These are phyloP conservation scores for Noctilio leporinus DNA, from an alignment of 2,113 vertebrate species.

Conservation along the genomic window DNA sequence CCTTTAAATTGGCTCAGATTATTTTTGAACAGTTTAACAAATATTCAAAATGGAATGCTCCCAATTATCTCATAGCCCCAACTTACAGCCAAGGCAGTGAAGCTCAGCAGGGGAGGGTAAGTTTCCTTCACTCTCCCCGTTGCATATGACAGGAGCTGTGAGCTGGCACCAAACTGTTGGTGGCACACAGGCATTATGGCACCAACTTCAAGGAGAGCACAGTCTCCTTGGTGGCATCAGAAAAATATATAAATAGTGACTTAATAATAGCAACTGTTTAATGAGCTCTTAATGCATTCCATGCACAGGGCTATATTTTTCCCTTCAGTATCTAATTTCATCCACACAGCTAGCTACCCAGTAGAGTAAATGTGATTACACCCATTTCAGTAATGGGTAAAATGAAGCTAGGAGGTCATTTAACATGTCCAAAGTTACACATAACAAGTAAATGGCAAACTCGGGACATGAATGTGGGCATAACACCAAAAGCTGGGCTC, in stretches of 20 bases:
- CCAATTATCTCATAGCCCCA: neutral
- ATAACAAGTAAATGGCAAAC: neutral
- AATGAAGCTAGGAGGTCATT: neutral
- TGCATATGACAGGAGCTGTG: neutral
- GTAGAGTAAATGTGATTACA: neutral
- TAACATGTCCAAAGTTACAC: neutral
- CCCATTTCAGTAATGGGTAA: neutral
- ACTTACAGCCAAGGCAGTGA: neutral
- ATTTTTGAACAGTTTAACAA: slow-evolving; percentile 15
- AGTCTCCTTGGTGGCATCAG: neutral
- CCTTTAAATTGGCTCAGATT: neutral
- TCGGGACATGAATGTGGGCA: neutral
- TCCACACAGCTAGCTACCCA: neutral
- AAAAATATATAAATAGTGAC: neutral
- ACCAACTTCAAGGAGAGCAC: neutral
- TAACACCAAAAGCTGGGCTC: neutral
- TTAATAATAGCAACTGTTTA: neutral
- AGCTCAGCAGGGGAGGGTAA: rapidly evolving
- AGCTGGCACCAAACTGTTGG: too few species aligned
- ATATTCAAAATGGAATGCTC: neutral
- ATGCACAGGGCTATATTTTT: neutral
- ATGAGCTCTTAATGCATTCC: neutral
- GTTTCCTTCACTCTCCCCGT: neutral
- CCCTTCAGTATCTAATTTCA: neutral
- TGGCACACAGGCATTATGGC: neutral